Evolutionary conservation across 2,797 vertebrate species (phyloP).

Genomic region (Ptychadena robeensis): DNA sequence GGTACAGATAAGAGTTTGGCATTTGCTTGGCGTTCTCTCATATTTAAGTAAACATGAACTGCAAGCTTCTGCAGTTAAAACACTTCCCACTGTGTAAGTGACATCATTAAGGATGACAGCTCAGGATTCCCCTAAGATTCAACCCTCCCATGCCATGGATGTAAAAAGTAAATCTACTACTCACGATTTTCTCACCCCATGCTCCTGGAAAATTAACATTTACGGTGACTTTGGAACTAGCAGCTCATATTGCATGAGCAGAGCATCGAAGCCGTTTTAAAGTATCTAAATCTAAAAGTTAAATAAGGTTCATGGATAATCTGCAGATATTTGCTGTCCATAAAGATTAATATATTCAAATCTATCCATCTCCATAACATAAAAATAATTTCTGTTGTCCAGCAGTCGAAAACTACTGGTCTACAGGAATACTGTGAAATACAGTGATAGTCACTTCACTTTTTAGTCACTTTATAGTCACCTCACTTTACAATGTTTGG

Average conservation of each 20-base stretch:
- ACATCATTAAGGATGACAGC: not conserved
- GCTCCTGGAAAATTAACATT: not conserved
- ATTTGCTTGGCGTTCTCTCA: not conserved
- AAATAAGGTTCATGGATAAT: no score
- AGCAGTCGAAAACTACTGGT: no score
- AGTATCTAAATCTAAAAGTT: not conserved
- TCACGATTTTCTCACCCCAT: not conserved
- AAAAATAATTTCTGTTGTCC: no score
- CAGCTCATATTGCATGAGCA: not conserved
- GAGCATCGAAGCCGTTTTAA: not conserved
- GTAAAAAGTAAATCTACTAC: not conserved
- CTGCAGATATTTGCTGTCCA: no score
- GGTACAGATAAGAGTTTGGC: not conserved
- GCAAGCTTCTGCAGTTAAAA: not conserved
- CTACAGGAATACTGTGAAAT: no score
- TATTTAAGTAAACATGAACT: not conserved
- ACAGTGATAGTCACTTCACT: no score
- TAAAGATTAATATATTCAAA: no score
- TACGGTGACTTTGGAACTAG: not conserved
- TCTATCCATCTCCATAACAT: no score
- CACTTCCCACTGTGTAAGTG: not conserved
- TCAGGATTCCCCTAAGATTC: not conserved
- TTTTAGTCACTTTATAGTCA: no score
- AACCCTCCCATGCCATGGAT: not conserved
- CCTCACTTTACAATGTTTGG: no score